Evolutionary conservation across 2,888 invertebrate genomes (phyloP).

Genomic region (Acanthosoma haemorrhoidale): DNA sequence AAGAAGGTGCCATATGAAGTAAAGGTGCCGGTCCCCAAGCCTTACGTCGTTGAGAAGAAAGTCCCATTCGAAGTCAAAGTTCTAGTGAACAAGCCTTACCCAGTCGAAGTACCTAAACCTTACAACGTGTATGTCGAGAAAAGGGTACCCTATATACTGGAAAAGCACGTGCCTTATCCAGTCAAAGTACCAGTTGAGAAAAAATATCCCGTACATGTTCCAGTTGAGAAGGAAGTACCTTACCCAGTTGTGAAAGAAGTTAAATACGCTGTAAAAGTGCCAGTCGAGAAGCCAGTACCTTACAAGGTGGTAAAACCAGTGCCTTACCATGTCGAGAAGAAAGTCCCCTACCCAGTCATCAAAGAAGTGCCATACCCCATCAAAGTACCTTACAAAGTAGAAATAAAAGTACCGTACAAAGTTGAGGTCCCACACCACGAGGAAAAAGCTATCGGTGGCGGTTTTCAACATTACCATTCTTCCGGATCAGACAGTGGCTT

Average conservation of each 20-base stretch:
- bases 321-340: constrained; percentile 15
- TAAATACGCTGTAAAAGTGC: constrained; percentile 55
- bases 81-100: constrained; percentile 34
- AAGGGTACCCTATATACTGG: constrained; percentile 51
- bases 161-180: constrained; percentile 50
- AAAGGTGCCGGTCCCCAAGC: constrained; percentile 63
- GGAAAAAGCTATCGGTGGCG: not conserved
- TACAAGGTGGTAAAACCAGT: constrained; percentile 22
- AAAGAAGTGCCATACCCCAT: not conserved
- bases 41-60: constrained; percentile 58
- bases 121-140: constrained; percentile 72
- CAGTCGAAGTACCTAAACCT: constrained; percentile 46
- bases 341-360: constrained; percentile 5
- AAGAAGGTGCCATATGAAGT: constrained; percentile 56
- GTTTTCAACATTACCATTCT: not conserved
- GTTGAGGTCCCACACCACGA: constrained; percentile 9
- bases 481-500: not conserved
- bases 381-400: constrained; percentile 14
- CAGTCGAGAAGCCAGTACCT: constrained; percentile 45
- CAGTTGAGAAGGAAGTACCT: constrained; percentile 34
- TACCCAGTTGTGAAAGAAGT: constrained; percentile 34
- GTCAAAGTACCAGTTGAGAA: constrained; percentile 37
- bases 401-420: constrained; percentile 16
- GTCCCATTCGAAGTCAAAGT: constrained; percentile 33
- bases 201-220: constrained; percentile 33